Conservation (phyloP, 2,113 vertebrate genomes). For the Thymallus thymallus region DNA sequence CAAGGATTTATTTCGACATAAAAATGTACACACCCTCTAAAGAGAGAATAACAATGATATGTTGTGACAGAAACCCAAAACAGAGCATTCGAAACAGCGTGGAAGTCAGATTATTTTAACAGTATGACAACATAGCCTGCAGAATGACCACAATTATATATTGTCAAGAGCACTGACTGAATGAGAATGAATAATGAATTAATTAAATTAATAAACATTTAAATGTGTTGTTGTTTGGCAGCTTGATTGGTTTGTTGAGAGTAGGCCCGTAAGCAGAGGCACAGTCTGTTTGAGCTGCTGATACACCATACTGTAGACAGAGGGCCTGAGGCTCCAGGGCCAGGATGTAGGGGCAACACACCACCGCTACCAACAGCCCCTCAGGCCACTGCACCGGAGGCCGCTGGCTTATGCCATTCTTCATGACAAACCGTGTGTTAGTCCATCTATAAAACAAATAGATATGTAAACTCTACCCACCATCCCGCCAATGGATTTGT, state of each 20-base stretch:
- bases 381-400: slow-evolving; percentile 67
- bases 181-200: no score
- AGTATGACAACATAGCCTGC: no score
- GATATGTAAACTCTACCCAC: not conserved
- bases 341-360: slow-evolving; percentile 65
- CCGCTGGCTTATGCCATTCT: slow-evolving; percentile 62
- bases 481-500: no score
- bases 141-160: not conserved
- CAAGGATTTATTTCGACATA: no score
- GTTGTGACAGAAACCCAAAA: not conserved
- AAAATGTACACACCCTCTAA: no score
- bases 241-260: slow-evolving; percentile 26
- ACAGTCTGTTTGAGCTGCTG: slow-evolving; percentile 66
- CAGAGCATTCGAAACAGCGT: not conserved
- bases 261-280: slow-evolving; percentile 47
- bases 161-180: not conserved
- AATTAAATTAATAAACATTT: not conserved
- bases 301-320: slow-evolving; percentile 68
- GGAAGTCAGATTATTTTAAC: no score
- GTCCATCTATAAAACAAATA: slow-evolving; percentile 42
- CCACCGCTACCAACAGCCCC: no score
- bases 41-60: no score
- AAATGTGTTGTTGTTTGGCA: no score
- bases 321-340: slow-evolving; percentile 54
- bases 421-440: slow-evolving; percentile 69